Evolutionary conservation across 2,797 vertebrate genomes (phyloP).

Genomic region (Iguana delicatissima): DNA sequence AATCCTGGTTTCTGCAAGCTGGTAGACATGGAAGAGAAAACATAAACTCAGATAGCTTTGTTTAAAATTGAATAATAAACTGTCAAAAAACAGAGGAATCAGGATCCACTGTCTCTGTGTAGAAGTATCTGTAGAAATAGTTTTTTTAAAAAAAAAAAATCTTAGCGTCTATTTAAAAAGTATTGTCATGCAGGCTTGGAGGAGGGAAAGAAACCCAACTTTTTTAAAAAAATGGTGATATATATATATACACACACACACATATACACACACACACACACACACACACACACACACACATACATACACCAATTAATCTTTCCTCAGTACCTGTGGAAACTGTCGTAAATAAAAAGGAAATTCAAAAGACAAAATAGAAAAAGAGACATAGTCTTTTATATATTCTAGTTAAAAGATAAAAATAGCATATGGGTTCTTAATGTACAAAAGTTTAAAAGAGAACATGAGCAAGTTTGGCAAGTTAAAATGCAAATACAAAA

Average conservation of each 20-base stretch:
- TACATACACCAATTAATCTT: conserved; percentile 25
- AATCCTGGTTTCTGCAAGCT: not conserved
- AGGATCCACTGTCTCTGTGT: not conserved
- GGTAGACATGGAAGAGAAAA: not conserved
- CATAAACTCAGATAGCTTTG: not conserved
- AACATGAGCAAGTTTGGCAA: too few relatives aligned
- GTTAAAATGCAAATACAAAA: too few relatives aligned
- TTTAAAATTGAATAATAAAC: not conserved
- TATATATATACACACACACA: too few relatives aligned
- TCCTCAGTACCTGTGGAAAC: conserved; percentile 1
- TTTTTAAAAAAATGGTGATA: conserved; percentile 7
- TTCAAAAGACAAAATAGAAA: too few relatives aligned
- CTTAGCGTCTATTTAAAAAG: not conserved
- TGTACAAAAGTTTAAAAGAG: too few relatives aligned
- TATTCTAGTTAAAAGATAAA: too few relatives aligned
- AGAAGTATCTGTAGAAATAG: not conserved
- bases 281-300: too few relatives aligned
- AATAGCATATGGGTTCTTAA: too few relatives aligned
- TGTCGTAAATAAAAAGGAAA: too few relatives aligned
- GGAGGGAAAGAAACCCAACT: not conserved
- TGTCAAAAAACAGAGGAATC: not conserved
- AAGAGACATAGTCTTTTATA: too few relatives aligned
- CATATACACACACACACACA: too few relatives aligned
- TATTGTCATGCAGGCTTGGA: not conserved
- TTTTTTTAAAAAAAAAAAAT: not conserved